phyloP scores from a whole-genome alignment of 2,797 vertebrate genomes.

The Hydrolagus colliei region DNA sequence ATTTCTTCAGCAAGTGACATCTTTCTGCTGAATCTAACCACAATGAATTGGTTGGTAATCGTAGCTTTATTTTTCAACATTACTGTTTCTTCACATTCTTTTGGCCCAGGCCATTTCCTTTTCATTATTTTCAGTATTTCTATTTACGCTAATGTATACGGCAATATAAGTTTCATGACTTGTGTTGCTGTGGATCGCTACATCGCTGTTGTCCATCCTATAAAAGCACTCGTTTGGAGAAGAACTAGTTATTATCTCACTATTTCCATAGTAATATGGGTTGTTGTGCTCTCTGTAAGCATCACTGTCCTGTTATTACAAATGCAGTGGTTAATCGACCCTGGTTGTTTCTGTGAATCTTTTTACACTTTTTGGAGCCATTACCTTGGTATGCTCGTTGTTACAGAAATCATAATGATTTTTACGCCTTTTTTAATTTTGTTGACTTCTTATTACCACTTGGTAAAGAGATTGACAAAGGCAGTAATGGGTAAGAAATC shows the following conservation, averaged over 20 bases:
- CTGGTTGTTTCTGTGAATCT: neutral
- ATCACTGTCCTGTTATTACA: neutral
- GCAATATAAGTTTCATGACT: neutral
- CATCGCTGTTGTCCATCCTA: neutral
- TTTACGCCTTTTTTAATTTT: neutral
- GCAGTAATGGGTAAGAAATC: neutral
- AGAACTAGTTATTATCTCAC: neutral
- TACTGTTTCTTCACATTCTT: neutral
- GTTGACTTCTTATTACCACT: neutral
- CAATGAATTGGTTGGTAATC: neutral
- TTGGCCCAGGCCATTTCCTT: neutral
- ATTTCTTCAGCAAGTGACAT: neutral
- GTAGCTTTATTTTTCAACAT: neutral
- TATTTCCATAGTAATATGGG: neutral
- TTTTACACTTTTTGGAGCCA: no score
- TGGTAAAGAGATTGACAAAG: neutral
- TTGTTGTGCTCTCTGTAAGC: neutral
- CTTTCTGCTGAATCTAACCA: neutral
- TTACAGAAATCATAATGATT: neutral
- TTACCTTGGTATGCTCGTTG: neutral
- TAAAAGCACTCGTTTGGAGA: neutral
- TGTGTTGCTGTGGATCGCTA: slow-evolving; percentile 2
- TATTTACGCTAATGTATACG: neutral
- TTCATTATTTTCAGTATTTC: no score
- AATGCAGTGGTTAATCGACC: neutral